A percentile compares a stretch with the other conserved stretches of the same genome.
Evolutionary conservation across 2,888 invertebrate genomes (phyloP).

Genomic region (Drosophila suboccidentalis): DNA sequence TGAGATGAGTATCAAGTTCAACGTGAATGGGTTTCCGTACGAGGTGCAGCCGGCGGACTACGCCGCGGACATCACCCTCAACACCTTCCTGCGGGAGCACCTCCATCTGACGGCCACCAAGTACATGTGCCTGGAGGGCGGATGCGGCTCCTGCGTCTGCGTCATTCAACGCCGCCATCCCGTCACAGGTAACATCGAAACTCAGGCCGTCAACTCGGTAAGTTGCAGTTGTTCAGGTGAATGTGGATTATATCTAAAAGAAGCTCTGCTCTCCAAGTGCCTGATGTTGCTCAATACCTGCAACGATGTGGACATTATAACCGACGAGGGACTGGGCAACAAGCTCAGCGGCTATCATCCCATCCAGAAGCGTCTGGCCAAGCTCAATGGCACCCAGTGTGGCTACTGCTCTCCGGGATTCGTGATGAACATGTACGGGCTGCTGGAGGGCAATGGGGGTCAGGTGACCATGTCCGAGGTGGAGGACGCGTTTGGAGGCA

Average conservation of each 20-base stretch:
- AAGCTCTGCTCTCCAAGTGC: conserved; percentile 85
- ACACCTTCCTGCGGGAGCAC: conserved; percentile 87
- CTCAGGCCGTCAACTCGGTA: conserved; percentile 88
- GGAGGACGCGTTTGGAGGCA: conserved; percentile 92
- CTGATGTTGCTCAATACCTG: conserved; percentile 89
- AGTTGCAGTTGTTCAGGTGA: neutral
- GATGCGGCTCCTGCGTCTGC: conserved; percentile 89
- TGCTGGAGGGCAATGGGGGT: conserved; percentile 86
- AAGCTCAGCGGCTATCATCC: conserved; percentile 89
- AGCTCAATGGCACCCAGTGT: conserved; percentile 90
- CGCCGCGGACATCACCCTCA: conserved; percentile 86
- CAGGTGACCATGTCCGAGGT: conserved; percentile 88
- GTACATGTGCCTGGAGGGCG: conserved; percentile 89
- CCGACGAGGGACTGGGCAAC: conserved; percentile 91
- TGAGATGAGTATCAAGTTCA: conserved; percentile 70
- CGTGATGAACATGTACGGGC: conserved; percentile 90
- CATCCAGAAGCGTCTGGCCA: conserved; percentile 88
- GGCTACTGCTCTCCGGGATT: conserved; percentile 93
- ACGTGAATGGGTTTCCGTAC: conserved; percentile 70
- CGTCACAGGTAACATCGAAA: conserved; percentile 41
- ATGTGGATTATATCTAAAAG: neutral
- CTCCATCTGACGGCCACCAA: conserved; percentile 89
- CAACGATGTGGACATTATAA: conserved; percentile 88
- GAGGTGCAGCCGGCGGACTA: conserved; percentile 81
- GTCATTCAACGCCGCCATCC: conserved; percentile 84